Evolutionary conservation across 1,140 invertebrate genomes (phyloP).

Genomic region (Drosophila albomicans): DNA sequence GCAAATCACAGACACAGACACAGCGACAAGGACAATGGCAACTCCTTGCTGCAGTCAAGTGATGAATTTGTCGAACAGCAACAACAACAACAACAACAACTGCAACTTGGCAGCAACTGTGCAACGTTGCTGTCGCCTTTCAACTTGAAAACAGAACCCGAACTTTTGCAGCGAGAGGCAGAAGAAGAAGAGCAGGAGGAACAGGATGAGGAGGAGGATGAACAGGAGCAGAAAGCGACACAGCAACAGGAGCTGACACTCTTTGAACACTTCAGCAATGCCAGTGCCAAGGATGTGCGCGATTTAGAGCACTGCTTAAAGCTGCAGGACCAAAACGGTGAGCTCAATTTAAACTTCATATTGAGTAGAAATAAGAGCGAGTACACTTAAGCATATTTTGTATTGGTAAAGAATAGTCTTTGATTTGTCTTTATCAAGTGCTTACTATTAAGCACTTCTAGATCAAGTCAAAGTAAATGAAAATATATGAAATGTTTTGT

Average conservation of each 20-base stretch:
- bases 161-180: background rate
- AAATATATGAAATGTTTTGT: too few species aligned
- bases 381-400: background rate
- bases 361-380: background rate
- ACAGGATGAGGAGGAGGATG: constrained; percentile 7
- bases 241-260: constrained; percentile 47
- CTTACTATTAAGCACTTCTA: too few species aligned
- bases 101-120: constrained; percentile 56
- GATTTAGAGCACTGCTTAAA: constrained; percentile 69
- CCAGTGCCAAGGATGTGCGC: constrained; percentile 64
- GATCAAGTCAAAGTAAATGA: too few species aligned
- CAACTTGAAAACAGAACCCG: constrained; percentile 61
- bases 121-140: constrained; percentile 56
- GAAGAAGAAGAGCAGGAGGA: background rate
- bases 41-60: constrained; percentile 61
- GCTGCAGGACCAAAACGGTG: constrained; percentile 63
- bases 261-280: constrained; percentile 63
- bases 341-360: constrained; percentile 39
- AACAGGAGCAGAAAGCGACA: background rate
- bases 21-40: constrained; percentile 51
- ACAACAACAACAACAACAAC: constrained; percentile 52
- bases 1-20: constrained; percentile 56
- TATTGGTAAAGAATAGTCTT: too few species aligned
- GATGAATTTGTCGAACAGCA: constrained; percentile 65
- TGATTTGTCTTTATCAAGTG: background rate